Conservation (phyloP, 2,888 invertebrate genomes). For the Toxonevra muliebris region DNA sequence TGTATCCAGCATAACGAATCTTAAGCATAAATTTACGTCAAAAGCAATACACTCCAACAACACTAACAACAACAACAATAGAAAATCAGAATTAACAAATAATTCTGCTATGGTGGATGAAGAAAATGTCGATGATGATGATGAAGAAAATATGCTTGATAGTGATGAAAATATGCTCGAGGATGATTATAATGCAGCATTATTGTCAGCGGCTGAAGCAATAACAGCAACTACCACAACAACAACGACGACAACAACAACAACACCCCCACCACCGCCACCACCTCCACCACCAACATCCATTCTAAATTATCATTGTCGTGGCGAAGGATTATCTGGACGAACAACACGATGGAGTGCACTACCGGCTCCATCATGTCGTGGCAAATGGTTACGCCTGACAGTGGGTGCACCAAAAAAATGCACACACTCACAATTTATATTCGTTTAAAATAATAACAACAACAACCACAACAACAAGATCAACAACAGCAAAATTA, state of each 20-base stretch:
- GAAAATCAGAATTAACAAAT: conserved; percentile 42
- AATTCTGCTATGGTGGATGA: conserved; percentile 43
- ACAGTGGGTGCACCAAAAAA: conserved; percentile 65
- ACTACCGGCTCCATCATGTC: conserved; percentile 85
- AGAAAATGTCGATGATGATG: conserved; percentile 46
- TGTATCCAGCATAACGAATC: neutral
- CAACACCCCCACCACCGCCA: conserved; percentile 45
- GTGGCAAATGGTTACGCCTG: conserved; percentile 84
- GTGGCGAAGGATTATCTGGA: conserved; percentile 83
- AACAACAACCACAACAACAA: neutral
- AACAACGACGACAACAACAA: conserved; percentile 47
- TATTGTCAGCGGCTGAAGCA: conserved; percentile 25
- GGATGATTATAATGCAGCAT: conserved; percentile 47
- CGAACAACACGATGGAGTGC: conserved; percentile 85
- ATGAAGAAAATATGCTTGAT: conserved; percentile 42
- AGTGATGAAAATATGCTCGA: conserved; percentile 43
- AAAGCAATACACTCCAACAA: conserved; percentile 27
- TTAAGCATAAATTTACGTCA: neutral
- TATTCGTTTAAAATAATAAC: conserved; percentile 60
- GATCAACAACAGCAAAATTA: neutral
- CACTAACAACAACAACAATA: conserved; percentile 43
- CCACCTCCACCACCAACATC: conserved; percentile 44
- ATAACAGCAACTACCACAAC: conserved; percentile 35
- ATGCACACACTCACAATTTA: conserved; percentile 63
- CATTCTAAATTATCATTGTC: conserved; percentile 68